These are phyloP conservation scores for Daphoenositta chrysoptera DNA, from an alignment of 2,113 vertebrate genomes.

Conservation along the genomic window DNA sequence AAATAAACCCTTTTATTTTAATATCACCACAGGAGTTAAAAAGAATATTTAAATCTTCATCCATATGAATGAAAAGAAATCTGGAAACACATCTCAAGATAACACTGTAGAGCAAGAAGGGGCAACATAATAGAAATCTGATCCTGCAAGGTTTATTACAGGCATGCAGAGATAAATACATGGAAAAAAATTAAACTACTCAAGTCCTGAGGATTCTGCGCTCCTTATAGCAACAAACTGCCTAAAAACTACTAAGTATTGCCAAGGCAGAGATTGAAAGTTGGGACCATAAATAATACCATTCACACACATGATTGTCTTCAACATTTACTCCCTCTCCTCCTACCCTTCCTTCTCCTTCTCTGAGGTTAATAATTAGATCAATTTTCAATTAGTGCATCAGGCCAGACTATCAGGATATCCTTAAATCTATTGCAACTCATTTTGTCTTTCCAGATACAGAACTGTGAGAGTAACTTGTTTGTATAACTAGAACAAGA, in stretches of 20 bases:
- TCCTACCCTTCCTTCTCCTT: neutral
- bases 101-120: neutral
- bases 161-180: neutral
- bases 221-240: neutral
- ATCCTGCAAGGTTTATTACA: neutral
- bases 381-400: neutral
- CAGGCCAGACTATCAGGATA: neutral
- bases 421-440: neutral
- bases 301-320: neutral
- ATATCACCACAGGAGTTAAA: neutral
- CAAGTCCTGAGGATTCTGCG: neutral
- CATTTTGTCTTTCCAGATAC: neutral
- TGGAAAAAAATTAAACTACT: neutral
- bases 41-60: neutral
- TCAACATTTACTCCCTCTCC: neutral
- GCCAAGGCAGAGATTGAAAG: neutral
- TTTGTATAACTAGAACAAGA: neutral
- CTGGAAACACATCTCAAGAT: neutral
- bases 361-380: neutral
- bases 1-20: neutral
- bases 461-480: neutral
- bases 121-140: neutral
- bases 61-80: neutral
- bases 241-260: neutral
- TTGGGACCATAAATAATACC: neutral